These are phyloP conservation scores for Drosophila mayaguana DNA, from an alignment of 2,888 invertebrate genomes.

Conservation along the genomic window DNA sequence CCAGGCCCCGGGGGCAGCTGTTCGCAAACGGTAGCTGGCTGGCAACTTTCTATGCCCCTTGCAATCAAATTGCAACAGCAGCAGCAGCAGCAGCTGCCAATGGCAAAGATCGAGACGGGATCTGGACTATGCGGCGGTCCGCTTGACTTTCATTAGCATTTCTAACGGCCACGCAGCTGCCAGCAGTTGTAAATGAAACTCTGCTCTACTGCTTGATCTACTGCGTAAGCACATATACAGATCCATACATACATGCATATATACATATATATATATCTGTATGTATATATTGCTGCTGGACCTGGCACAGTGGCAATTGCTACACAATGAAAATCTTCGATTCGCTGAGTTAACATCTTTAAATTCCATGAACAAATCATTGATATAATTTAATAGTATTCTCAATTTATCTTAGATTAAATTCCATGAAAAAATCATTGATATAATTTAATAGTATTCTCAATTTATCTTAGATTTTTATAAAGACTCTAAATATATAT, in stretches of 20 bases:
- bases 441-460: neutral
- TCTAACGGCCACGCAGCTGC: conserved; percentile 81
- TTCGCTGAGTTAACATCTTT: too few species aligned
- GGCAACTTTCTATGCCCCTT: conserved; percentile 77
- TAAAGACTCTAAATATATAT: neutral
- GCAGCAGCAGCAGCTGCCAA: conserved; percentile 45
- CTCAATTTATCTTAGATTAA: neutral
- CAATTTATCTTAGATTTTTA: neutral
- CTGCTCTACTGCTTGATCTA: conserved; percentile 49
- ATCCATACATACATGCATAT: neutral
- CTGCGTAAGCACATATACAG: conserved; percentile 23
- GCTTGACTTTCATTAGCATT: conserved; percentile 80
- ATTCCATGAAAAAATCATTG: too few species aligned
- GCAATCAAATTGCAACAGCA: conserved; percentile 71
- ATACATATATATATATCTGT: neutral
- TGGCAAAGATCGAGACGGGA: conserved; percentile 43
- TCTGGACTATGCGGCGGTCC: conserved; percentile 39
- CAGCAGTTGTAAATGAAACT: conserved; percentile 49
- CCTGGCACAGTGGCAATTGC: conserved; percentile 43
- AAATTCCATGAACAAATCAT: too few species aligned
- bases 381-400: too few species aligned
- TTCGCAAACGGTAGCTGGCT: conserved; percentile 71
- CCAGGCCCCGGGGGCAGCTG: conserved; percentile 54
- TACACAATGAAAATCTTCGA: neutral
- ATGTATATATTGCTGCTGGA: conserved; percentile 17